Base-by-base conservation (phyloP, 2,113 vertebrate genomes). In the Perca fluviatilis region DNA sequence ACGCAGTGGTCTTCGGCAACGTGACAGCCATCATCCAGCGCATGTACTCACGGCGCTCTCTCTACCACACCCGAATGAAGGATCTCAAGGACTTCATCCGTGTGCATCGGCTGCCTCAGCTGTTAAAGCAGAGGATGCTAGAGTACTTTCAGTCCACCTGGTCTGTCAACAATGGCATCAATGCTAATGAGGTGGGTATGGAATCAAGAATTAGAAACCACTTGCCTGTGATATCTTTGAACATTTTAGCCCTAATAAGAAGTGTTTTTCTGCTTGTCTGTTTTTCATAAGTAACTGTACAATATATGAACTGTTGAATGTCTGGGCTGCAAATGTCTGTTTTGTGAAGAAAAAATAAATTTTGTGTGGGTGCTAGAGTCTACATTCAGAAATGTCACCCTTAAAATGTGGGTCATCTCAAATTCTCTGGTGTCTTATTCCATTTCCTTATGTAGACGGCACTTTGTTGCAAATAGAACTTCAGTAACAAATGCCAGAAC, bases 21-120 rank as follows among this genome's bases (percentile, higher is more conserved):
- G 98, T 99, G 79, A 99, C 98, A 0, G 98, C 98, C 93, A 98
- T 99, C 92, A 99, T 99, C 94, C 98, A 99, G 95, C 98, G 98
- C 89, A 98, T 99, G 98, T 99, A 99, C 89, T 98, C 97, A 0
- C 96, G 98, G 1, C 97, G 98, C 46, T 99, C 98, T 0, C 97
- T 99, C 86, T 99, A 99, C 93, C 98, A 99, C 94, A 97, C 97
- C 6, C 97, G 97, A 77, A 97, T 98, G 97, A 99, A 98, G 92
- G 98, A 99, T 89, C 96, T 99, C 61, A 98, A 99, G 85, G 98
- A 99, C 89, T 99, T 99, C 88, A 98, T 98, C 87, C 95, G 98
- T 0, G 97, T 99, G 83, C 97, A 99, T 53, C 96, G 96, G 65
- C 96, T 99, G 25, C 98, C 98, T 19, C 96, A 97, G 90, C 97